Base-by-base conservation (phyloP, 2,113 vertebrate genomes). In the Xiphias gladius region DNA sequence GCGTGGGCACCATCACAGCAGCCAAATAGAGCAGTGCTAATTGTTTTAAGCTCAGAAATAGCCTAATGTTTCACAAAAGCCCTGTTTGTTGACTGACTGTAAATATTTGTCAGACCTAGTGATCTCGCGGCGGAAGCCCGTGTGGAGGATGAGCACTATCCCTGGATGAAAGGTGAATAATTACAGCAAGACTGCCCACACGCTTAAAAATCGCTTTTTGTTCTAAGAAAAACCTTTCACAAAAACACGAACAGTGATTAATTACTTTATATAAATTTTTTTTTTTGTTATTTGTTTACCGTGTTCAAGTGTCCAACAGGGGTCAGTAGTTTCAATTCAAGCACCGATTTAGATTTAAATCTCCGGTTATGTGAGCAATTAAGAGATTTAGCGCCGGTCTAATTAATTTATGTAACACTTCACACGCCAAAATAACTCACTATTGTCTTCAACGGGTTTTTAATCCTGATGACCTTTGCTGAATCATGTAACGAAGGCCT, bases 361-460 rank as follows among this genome's bases (percentile, higher is more conserved):
- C 72, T 79, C 50, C 6, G 22, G 39, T 83, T 78, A 65, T 79
- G 55, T 72, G 48, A 82, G 46, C 55, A 26, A 1, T 13, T 20
- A 59, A 61, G 66, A 8, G 3, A 11, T 75, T 66, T 30, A 65
- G 61, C 13, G 50, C 32, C 43, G 10, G 50, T 39, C 61, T 43
- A 75, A 67, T 71, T 13, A 61, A n/a, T 17, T 76, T 46, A 32
- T 11, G 50, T 75, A 78, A 71, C 54, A 32, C 4, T 32, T 55
- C 14, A 19, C 24, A 6, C 28, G 26, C 50, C 9, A 37, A 62
- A 63, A 75, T 46, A 50, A 20, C 39, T 72, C 0, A 0, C 57
- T 63, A 26, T 35, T 75, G 26, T 84, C 41, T 1, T 9, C n/a
- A n/a, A 4, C 28, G 9, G 0, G 50, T 7, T 66, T 80, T 14